These are phyloP conservation scores for Platysteira castanea DNA, from an alignment of 2,113 vertebrate species.

Conservation along the genomic window DNA sequence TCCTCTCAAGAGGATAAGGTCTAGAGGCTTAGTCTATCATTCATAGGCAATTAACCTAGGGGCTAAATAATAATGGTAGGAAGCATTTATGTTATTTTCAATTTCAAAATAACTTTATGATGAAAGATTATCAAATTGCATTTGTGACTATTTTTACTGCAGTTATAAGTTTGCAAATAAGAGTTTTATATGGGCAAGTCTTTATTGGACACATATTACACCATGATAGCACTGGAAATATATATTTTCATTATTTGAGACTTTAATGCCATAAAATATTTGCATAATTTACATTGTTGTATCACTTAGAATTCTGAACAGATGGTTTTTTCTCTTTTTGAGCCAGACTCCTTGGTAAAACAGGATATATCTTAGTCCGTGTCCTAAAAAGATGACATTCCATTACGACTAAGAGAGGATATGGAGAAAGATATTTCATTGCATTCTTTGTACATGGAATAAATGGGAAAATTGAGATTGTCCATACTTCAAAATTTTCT, in stretches of 20 bases:
- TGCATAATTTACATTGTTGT: neutral
- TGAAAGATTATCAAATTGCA: neutral
- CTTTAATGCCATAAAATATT: neutral
- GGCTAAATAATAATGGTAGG: neutral
- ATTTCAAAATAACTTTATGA: neutral
- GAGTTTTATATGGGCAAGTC: neutral
- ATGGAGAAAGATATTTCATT: neutral
- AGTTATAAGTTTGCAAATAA: neutral
- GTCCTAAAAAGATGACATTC: neutral
- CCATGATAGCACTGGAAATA: neutral
- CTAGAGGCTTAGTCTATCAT: neutral
- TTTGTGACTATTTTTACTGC: neutral
- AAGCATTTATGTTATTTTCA: neutral
- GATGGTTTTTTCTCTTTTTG: neutral
- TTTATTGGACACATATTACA: neutral
- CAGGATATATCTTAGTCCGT: neutral
- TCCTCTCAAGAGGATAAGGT: neutral
- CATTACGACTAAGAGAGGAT: neutral
- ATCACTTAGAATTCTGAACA: neutral
- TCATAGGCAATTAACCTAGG: conserved; percentile 6
- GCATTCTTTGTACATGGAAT: neutral
- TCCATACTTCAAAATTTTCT: neutral
- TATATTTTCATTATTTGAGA: neutral
- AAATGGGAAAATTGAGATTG: neutral
- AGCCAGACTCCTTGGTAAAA: neutral